Base-by-base conservation (phyloP, 2,113 vertebrate genomes). In the Callocephalon fimbriatum region DNA sequence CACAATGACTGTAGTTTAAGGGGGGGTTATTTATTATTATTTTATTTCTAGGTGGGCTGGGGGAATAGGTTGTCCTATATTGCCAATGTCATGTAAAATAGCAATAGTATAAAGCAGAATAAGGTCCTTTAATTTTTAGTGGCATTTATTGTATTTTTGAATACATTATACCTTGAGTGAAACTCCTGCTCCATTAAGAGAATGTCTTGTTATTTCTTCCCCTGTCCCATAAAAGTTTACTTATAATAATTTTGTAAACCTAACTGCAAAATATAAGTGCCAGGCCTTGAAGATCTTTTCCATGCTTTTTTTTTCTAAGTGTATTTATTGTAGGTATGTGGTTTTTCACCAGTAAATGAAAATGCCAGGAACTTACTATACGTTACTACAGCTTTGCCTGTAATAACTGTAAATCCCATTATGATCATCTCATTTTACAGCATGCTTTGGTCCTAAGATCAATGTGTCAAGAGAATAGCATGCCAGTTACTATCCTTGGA, bases 351-450 rank as follows among this genome's bases (percentile, higher is more conserved):
- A 10, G 65, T 93, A 95, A 98, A 93, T 86, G 95, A 91, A 96
- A 90, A 91, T 62, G 56, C 86, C 90, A 85, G 68, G 76, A 74
- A 74, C 85, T 71, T 50, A 37, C 82, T 71, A 51, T 32, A 63
- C 1, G 25, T 81, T 66, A 40, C 84, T 66, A 59, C 18, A 38
- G 73, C 88, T 90, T 95, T 86, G 8, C 65, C 87, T 35, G 6
- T 73, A 93, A 93, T 85, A 93, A 97, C 83, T 96, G 93, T 79
- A 91, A 97, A 95, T 93, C 91, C 82, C 88, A 93, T 96, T 95
- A 94, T 67, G 82, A 82, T 94, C 22, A 59, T 82, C 85, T 94
- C 82, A 50, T 95, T 94, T 95, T 78, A 94, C 86, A 91, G 37
- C 47, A 16, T 29, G 47, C 95, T 88, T 86, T 65, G 62, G 88